Evolutionary conservation across 2,888 invertebrate genomes (phyloP).

Genomic region (Catonia carolina): DNA sequence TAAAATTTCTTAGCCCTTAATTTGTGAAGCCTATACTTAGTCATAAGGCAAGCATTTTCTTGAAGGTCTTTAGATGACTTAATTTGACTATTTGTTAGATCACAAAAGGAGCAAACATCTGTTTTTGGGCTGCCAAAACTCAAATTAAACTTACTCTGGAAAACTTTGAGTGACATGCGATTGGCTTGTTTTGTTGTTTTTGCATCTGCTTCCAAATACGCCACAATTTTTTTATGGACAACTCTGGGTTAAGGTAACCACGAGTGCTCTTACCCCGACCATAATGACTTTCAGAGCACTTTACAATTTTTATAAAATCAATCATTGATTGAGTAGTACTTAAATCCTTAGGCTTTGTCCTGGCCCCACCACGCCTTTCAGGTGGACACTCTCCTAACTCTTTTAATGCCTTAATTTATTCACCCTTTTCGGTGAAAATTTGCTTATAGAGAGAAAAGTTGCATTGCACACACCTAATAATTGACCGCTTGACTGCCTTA

Average conservation of each 20-base stretch:
- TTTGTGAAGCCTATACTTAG: constrained; percentile 17
- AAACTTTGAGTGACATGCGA: constrained; percentile 17
- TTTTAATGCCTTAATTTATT: background rate
- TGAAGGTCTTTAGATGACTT: constrained; percentile 13
- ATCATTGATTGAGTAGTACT: constrained; percentile 10
- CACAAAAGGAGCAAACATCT: constrained; percentile 21
- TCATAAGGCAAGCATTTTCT: constrained; percentile 7
- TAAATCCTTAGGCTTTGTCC: constrained; percentile 10
- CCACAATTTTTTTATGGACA: constrained; percentile 16
- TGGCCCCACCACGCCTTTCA: constrained; percentile 16
- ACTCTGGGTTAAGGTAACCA: constrained; percentile 15
- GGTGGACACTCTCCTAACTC: constrained; percentile 12
- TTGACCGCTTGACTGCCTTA: constrained; percentile 3
- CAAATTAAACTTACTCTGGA: constrained; percentile 11
- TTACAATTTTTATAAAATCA: constrained; percentile 8
- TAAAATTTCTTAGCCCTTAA: constrained; percentile 11
- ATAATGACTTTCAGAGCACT: constrained; percentile 21
- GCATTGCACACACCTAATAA: background rate
- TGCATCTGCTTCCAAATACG: constrained; percentile 9
- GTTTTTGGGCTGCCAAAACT: constrained; percentile 18
- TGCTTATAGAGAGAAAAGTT: too few relatives aligned
- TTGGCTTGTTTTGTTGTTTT: background rate
- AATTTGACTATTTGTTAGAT: constrained; percentile 13
- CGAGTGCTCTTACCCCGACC: constrained; percentile 15
- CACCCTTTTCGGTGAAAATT: constrained; percentile 8